Conservation (phyloP, 2,113 vertebrate species). For the Hippocampus zosterae region DNA sequence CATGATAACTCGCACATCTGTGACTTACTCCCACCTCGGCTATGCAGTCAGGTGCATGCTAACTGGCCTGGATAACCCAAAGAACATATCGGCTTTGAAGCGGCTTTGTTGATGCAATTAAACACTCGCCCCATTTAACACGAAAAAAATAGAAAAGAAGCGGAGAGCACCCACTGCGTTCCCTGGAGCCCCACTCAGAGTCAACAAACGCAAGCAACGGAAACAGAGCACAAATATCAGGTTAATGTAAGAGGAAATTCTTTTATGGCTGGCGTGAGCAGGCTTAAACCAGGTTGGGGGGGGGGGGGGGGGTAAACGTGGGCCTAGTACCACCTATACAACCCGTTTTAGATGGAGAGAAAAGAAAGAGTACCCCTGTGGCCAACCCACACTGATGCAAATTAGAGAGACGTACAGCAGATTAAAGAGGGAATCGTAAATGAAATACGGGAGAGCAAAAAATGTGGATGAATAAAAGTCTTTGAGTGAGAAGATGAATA, state of each 20-base stretch:
- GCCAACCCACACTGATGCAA: not conserved
- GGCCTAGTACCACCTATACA: not conserved
- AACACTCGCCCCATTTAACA: conserved; percentile 2
- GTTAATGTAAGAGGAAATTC: not conserved
- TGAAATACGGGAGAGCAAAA: not conserved
- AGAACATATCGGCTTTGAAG: not conserved
- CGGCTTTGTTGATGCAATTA: conserved; percentile 3
- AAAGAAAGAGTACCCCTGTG: not conserved
- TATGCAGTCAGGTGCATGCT: not conserved
- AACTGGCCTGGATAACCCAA: not conserved
- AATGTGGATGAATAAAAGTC: not conserved
- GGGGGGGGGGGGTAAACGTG: not conserved
- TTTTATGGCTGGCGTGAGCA: not conserved
- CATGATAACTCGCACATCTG: not conserved
- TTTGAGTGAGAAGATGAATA: not conserved
- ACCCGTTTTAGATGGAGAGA: not conserved
- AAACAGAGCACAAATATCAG: not conserved
- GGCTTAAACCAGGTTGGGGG: not conserved
- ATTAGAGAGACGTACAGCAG: not conserved
- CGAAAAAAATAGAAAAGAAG: not conserved
- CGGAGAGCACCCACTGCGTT: not conserved
- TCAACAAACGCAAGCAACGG: not conserved
- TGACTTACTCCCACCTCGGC: not conserved
- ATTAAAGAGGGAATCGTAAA: not conserved
- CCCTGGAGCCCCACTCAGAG: not conserved